Conservation (phyloP, 2,797 vertebrate genomes). For the Kryptolebias ocellatus region DNA sequence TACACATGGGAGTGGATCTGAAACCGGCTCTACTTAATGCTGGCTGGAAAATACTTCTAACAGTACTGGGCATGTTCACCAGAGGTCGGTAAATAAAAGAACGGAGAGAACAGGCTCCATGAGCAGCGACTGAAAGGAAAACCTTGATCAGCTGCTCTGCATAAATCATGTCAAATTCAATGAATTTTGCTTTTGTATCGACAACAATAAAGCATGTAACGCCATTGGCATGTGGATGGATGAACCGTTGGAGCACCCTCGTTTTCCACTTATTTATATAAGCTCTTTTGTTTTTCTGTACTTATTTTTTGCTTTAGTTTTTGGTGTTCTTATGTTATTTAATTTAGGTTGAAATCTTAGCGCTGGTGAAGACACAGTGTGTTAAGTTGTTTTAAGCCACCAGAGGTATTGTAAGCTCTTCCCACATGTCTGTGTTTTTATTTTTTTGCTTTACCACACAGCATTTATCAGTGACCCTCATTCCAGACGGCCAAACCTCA, state of each 20-base stretch:
- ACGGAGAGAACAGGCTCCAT: slow-evolving; percentile 1
- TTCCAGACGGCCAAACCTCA: slow-evolving; percentile 51
- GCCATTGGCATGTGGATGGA: slow-evolving; percentile 75
- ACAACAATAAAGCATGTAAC: slow-evolving; percentile 29
- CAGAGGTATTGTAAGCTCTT: slow-evolving; percentile 42
- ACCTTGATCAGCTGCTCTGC: slow-evolving; percentile 41
- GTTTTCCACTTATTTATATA: slow-evolving; percentile 32
- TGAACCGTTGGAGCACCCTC: slow-evolving; percentile 66
- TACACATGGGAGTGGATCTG: no score
- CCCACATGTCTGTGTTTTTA: slow-evolving; percentile 15
- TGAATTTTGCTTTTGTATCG: slow-evolving; percentile 39
- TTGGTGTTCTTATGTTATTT: slow-evolving; percentile 43
- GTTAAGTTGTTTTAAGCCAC: slow-evolving; percentile 41
- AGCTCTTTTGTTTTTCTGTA: slow-evolving; percentile 19
- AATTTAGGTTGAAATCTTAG: slow-evolving; percentile 42
- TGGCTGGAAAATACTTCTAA: not conserved
- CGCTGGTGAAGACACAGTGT: slow-evolving; percentile 24
- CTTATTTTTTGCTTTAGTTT: slow-evolving; percentile 13
- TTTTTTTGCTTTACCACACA: not conserved
- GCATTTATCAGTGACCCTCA: slow-evolving; percentile 24
- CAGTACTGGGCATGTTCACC: slow-evolving; percentile 2
- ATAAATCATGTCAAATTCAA: slow-evolving; percentile 49
- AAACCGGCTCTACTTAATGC: no score
- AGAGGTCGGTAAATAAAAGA: slow-evolving; percentile 34
- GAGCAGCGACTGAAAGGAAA: slow-evolving; percentile 7